Percentiles rank a stretch among this genome's conserved stretches.
Conservation (phyloP, 2,797 vertebrate species). For the Rhynchonycteris naso region DNA sequence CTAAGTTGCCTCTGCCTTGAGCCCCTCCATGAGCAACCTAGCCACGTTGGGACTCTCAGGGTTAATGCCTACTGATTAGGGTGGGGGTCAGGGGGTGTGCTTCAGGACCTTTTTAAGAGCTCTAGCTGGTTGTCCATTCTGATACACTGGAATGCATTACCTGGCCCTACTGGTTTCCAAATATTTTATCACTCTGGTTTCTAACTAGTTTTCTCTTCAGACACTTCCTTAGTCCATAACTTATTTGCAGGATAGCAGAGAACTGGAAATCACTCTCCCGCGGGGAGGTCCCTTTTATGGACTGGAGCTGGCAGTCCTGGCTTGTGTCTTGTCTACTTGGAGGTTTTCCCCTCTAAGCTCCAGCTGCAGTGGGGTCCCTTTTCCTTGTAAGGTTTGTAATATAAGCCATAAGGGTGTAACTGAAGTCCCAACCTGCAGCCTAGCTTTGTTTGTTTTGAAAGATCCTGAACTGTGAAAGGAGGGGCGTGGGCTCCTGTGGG, state of each 20-base stretch:
- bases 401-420: background rate
- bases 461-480: constrained; percentile 19
- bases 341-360: background rate
- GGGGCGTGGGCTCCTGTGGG: background rate
- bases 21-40: background rate
- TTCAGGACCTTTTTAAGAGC: background rate
- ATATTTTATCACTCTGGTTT: background rate
- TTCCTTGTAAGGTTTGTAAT: constrained; percentile 10
- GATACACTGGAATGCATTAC: background rate
- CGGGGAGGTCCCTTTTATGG: background rate
- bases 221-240: background rate
- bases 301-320: no score
- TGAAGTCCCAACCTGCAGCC: background rate
- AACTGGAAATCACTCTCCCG: background rate
- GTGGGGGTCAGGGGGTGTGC: fast-evolving
- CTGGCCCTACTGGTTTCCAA: background rate
- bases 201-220: background rate
- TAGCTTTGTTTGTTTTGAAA: constrained; percentile 5
- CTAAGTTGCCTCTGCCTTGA: background rate
- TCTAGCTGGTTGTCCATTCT: background rate
- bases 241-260: background rate
- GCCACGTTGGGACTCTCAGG: background rate
- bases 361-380: background rate
- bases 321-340: background rate
- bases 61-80: background rate